Base-by-base conservation (phyloP, 2,797 vertebrate genomes). In the Tokudaia muenninki region DNA sequence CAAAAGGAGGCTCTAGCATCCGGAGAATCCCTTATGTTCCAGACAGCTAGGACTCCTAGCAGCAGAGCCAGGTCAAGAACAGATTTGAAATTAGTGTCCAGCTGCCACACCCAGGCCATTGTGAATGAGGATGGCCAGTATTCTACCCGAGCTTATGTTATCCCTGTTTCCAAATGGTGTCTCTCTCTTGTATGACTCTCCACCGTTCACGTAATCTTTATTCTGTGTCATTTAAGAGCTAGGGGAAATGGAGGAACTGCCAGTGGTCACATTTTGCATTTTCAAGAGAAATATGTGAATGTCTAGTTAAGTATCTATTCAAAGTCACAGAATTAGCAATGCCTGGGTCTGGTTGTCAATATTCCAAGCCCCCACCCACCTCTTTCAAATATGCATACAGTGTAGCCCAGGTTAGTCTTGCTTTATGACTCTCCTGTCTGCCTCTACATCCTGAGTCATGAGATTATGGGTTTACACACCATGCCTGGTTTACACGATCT, bases 301-400 rank as follows among this genome's bases (percentile, higher is more conserved):
- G 22, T 77, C 91, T 57, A 86, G 41, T 52, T 19, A 86, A 11
- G 17, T 70, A 80, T 83, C 37, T 89, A 37, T n/a, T 90, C 44
- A 94, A 81, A 81, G 67, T 91, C 78, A 93, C 72, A 82, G 72
- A 82, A 14, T 95, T 81, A 41, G 10, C 37, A 93, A 89, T 83
- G 63, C 79, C 41, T 14, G 21, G 29, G 44, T 37, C 37, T 59
- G 74, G 37, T 26, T 63, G 34, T 84, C 21, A 17, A 47, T 21
- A 55, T 6, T 59, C 24, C 12, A 44, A 59, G 52, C 24, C 47
- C 21, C 31, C 19, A 67, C 12, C 21, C 29, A 67, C 61, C 61
- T 22, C 26, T 14, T 26, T 50, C 75, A 50, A 16, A 17, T 26
- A n/a, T 2, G 17, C 5, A 26, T 17, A 12, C 47, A 55, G 22